Evolutionary conservation across 2,888 invertebrate species (phyloP), one percentile per base, ranked within the genome.

Genomic region (Sisyra nigra): DNA sequence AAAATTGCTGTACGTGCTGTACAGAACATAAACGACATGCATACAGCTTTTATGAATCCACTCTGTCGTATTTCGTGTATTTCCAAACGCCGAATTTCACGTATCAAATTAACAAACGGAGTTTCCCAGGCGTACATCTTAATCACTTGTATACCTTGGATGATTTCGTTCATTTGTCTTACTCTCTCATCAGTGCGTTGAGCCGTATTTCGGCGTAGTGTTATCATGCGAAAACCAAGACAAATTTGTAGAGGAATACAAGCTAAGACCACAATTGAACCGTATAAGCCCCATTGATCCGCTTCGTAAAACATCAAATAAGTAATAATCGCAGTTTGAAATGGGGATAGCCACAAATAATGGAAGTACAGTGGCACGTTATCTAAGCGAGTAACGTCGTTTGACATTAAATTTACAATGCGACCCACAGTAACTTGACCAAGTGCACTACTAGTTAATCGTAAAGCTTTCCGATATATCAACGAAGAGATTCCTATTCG

Each of bases 81-180:
- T 61, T 82, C 72, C 39, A 55, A 57, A 44, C 53, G 65, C 51
- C 85, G 61, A 2, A 75, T 70, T 5, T 64, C 55, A 40, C 66
- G 71, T 9, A 87, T 75, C 1, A 86, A 65, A 14, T 71, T 60
- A 40, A 79, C 75, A 58, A 92, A 92, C 1, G 88, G 83, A 50
- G 74, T 74, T 61, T 93, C 93, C 83, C 92, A 93, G 2, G 88
- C 81, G 58, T 91, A 92, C 91, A 92, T 92, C 67, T 93, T 93
- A 47, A 93, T 87, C 1, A 91, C 83, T 61, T 86, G 78, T 57
- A 93, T 89, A 1, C 87, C 88, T 40, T 73, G 75, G 40, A 93
- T 80, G 46, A 92, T 82, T 70, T 93, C 92, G 55, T 80, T 82
- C 76, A 92, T 91, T 30, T 87, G 62, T 46, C 85, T 72, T 10